These are phyloP conservation scores for Andrena fulva DNA, from an alignment of 2,888 invertebrate genomes.

Conservation along the genomic window DNA sequence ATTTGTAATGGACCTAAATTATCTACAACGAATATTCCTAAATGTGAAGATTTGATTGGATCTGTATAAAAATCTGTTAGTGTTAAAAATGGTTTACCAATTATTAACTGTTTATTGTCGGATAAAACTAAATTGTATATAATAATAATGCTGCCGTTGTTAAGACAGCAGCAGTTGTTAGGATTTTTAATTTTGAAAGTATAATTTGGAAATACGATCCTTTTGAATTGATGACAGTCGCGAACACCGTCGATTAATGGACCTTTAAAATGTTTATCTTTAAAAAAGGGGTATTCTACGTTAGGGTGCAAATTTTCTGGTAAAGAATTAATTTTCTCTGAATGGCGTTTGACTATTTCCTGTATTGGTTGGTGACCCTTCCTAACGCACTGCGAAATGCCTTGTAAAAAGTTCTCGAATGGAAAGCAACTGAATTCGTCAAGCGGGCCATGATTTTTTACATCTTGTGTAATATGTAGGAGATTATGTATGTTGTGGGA, in stretches of 20 bases:
- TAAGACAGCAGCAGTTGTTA: too few species aligned
- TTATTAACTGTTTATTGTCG: neutral
- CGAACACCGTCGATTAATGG: too few species aligned
- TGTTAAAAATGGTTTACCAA: neutral
- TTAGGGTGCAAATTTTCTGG: neutral
- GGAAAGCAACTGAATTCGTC: constrained; percentile 1
- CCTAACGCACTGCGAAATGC: neutral
- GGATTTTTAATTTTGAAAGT: too few species aligned
- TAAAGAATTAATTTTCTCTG: too few species aligned
- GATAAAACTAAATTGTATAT: neutral
- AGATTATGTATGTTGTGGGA: constrained; percentile 10
- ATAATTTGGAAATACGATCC: too few species aligned
- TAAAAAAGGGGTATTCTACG: neutral
- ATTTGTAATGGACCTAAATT: neutral
- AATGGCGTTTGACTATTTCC: neutral
- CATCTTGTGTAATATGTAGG: neutral
- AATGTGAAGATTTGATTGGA: neutral
- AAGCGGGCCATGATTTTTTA: neutral
- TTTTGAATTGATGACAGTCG: too few species aligned
- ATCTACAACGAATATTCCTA: neutral
- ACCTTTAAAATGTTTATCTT: too few species aligned
- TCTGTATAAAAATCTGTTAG: neutral
- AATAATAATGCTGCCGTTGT: neutral
- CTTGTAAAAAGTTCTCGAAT: constrained; percentile 5
- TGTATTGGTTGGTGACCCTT: neutral